These are phyloP conservation scores for Helarctos malayanus DNA, from an alignment of 2,797 vertebrate species.

Conservation along the genomic window DNA sequence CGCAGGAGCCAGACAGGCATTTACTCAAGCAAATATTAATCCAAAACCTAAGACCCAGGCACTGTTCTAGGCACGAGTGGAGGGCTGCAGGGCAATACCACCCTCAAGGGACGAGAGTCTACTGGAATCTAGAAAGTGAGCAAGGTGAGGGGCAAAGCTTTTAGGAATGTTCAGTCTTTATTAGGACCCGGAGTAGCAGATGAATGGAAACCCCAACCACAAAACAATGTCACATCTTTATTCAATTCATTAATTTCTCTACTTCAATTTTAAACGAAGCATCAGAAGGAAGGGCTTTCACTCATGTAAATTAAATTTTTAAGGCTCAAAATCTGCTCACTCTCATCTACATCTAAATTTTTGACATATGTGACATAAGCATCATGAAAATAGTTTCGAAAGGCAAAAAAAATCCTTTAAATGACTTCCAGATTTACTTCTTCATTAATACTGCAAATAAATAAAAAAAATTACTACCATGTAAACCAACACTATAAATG, in stretches of 20 bases:
- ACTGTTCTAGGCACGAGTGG: rapidly evolving
- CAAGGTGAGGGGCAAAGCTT: neutral
- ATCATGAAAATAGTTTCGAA: neutral
- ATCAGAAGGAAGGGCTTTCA: neutral
- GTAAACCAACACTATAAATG: neutral
- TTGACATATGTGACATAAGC: neutral
- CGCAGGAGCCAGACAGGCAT: neutral
- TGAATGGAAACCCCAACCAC: neutral
- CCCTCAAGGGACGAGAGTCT: neutral
- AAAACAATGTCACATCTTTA: neutral
- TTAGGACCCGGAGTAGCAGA: neutral
- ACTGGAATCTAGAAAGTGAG: neutral
- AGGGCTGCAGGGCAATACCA: neutral
- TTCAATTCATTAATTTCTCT: neutral
- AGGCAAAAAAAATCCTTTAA: neutral
- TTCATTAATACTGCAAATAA: neutral
- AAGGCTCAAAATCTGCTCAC: neutral
- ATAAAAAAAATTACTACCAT: neutral
- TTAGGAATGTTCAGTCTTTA: neutral
- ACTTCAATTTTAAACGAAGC: neutral
- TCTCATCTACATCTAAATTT: neutral
- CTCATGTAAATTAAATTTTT: neutral
- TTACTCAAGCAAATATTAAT: neutral
- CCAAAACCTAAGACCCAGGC: neutral
- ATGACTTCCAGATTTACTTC: neutral